Percentiles rank a stretch among this genome's conserved stretches.
Conservation (phyloP, 1,140 invertebrate species). For the Thaumetopoea pityocampa region DNA sequence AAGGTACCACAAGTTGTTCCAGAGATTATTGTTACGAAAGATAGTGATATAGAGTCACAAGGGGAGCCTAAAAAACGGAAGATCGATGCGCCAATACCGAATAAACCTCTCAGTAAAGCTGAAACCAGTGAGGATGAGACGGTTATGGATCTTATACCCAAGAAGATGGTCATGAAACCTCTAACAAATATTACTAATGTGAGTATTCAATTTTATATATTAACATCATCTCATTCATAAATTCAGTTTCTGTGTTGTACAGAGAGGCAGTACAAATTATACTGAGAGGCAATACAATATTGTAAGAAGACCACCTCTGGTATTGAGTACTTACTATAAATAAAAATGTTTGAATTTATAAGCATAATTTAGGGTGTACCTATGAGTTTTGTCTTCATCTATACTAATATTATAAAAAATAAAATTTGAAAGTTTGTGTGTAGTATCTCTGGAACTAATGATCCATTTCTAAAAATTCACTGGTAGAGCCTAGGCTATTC, state of each 20-base stretch:
- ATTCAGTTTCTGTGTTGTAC: background rate
- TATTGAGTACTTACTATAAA: too few species aligned
- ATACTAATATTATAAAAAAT: too few species aligned
- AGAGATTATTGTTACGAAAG: slow-evolving; percentile 36
- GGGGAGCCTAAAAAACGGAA: slow-evolving; percentile 59
- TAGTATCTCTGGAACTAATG: too few species aligned
- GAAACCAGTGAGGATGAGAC: slow-evolving; percentile 67
- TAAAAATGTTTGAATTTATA: too few species aligned
- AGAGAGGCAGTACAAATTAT: slow-evolving; percentile 4
- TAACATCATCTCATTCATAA: background rate
- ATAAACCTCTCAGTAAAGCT: slow-evolving; percentile 39
- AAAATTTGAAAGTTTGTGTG: too few species aligned
- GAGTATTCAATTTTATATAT: slow-evolving; percentile 20
- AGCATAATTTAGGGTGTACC: too few species aligned
- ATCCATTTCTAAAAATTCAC: too few species aligned
- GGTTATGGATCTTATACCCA: slow-evolving; percentile 59
- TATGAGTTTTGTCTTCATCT: too few species aligned
- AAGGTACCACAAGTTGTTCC: slow-evolving; percentile 41
- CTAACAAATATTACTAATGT: slow-evolving; percentile 64
- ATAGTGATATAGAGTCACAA: slow-evolving; percentile 43
- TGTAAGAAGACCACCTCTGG: too few species aligned
- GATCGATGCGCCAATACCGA: slow-evolving; percentile 35
- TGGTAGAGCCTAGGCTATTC: too few species aligned
- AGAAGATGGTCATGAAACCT: slow-evolving; percentile 54
- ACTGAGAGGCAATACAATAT: too few species aligned